These are phyloP conservation scores for Eupithecia inturbata DNA, from an alignment of 2,888 invertebrate species.

Conservation along the genomic window DNA sequence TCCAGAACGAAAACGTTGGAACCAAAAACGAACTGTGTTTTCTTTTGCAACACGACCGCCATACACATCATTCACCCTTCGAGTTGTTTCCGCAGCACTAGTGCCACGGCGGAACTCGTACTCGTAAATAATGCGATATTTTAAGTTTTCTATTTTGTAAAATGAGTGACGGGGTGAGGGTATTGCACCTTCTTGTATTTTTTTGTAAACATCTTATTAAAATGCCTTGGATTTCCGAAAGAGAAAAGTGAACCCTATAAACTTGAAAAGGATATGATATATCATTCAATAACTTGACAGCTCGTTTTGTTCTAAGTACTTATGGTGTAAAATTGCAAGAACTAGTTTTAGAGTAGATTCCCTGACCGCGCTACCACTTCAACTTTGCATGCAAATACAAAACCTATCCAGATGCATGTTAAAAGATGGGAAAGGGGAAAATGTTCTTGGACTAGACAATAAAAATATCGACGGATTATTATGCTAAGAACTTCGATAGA, in stretches of 20 bases:
- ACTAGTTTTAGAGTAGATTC: not conserved
- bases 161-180: too few species aligned
- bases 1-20: too few species aligned
- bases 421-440: not conserved
- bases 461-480: constrained; percentile 6
- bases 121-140: too few species aligned
- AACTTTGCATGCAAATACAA: constrained; percentile 1
- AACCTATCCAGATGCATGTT: not conserved
- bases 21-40: too few species aligned
- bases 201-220: too few species aligned
- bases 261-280: not conserved
- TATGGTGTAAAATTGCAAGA: not conserved
- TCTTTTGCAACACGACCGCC: too few species aligned
- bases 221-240: too few species aligned
- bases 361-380: not conserved
- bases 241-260: not conserved
- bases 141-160: too few species aligned
- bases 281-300: not conserved
- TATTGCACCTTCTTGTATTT: too few species aligned
- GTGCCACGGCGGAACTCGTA: too few species aligned
- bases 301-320: not conserved
- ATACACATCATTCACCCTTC: too few species aligned
- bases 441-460: not conserved
- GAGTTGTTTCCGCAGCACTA: too few species aligned
- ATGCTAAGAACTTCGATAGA: constrained; percentile 5